These are phyloP conservation scores for Festucalex cinctus DNA, from an alignment of 2,113 vertebrate species.

Conservation along the genomic window DNA sequence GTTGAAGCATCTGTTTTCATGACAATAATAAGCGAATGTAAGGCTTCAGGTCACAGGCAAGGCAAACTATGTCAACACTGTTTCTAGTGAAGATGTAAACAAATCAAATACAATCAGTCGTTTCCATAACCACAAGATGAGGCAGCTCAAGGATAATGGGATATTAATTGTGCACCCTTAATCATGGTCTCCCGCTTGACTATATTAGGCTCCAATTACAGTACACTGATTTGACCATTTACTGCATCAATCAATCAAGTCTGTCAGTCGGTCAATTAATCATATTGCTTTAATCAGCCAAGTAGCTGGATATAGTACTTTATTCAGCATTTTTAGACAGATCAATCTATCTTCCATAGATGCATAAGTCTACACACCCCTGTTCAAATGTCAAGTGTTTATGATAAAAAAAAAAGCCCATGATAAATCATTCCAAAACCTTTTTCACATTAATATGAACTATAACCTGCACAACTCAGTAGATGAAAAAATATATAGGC, in stretches of 20 bases:
- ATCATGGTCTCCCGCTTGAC: conserved; percentile 25
- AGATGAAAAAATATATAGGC: too few relatives aligned
- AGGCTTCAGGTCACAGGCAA: conserved; percentile 58
- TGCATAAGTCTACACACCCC: not conserved
- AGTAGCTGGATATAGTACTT: conserved; percentile 10
- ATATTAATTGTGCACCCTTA: conserved; percentile 19
- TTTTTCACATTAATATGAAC: not conserved
- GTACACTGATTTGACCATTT: conserved; percentile 17
- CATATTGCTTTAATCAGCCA: conserved; percentile 49
- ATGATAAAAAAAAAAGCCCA: not conserved
- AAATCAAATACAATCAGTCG: conserved; percentile 33
- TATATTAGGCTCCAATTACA: conserved; percentile 32
- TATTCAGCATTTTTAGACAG: not conserved
- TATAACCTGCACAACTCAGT: too few relatives aligned
- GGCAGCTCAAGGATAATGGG: conserved; percentile 23
- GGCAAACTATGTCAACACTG: conserved; percentile 46
- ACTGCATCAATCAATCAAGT: conserved; percentile 15
- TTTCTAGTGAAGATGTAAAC: conserved; percentile 25
- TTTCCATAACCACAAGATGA: conserved; percentile 23
- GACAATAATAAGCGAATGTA: conserved; percentile 40
- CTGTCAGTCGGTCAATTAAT: conserved; percentile 7
- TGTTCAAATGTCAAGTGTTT: not conserved
- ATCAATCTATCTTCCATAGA: not conserved
- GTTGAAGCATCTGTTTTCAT: conserved; percentile 41
- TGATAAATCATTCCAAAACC: not conserved